These are phyloP conservation scores for Actinia equina DNA, from an alignment of 64 coral and sea anemone species.

Conservation along the genomic window DNA sequence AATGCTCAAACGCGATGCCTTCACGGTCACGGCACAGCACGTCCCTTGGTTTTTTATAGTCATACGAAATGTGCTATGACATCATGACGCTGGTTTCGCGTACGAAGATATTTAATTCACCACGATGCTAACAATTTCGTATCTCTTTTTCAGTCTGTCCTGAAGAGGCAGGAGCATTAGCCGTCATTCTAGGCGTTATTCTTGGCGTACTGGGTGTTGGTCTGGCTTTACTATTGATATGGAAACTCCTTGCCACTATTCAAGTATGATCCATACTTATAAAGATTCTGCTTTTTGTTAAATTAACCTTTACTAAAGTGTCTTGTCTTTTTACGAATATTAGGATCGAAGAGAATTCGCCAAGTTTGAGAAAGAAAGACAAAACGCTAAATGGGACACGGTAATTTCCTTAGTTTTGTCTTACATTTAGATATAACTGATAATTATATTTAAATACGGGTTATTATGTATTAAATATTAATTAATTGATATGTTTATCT, in stretches of 20 bases:
- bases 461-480: too few species aligned
- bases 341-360: conserved; percentile 98
- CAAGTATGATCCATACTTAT: conserved; percentile 51
- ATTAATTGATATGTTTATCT: neutral
- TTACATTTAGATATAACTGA: too few species aligned
- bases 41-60: too few species aligned
- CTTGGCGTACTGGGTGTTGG: conserved; percentile 87
- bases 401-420: conserved; percentile 18
- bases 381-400: conserved; percentile 97
- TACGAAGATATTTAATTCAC: too few species aligned
- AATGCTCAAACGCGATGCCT: neutral
- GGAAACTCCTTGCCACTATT: conserved; percentile 97
- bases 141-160: neutral
- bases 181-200: conserved; percentile 86
- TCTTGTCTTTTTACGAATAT: neutral
- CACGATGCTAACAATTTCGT: too few species aligned
- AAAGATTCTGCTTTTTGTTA: too few species aligned
- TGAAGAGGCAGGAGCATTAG: conserved; percentile 41
- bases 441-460: too few species aligned
- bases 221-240: conserved; percentile 87
- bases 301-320: neutral
- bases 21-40: neutral
- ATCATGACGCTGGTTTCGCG: too few species aligned
- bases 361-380: conserved; percentile 94
- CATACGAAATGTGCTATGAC: too few species aligned